Evolutionary conservation across 2,113 vertebrate genomes (phyloP).

Genomic region (Daubentonia madagascariensis): DNA sequence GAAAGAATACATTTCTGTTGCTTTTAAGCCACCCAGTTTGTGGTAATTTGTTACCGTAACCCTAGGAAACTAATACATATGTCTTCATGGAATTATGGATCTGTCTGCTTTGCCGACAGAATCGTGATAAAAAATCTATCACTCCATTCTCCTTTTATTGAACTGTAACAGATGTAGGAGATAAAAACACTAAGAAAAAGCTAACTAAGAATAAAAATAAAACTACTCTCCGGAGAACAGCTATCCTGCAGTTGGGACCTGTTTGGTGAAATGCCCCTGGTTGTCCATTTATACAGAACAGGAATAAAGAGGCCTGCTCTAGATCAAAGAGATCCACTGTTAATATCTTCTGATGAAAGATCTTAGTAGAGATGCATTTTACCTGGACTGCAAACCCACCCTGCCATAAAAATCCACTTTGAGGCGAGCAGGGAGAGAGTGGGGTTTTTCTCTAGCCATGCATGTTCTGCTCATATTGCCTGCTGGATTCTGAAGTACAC

Average conservation of each 20-base stretch:
- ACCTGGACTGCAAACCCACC: slow-evolving; percentile 10
- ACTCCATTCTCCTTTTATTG: slow-evolving; percentile 62
- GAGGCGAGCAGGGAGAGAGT: not conserved
- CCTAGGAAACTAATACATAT: not conserved
- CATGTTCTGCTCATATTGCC: not conserved
- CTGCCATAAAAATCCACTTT: slow-evolving; percentile 1
- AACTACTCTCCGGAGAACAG: slow-evolving; percentile 7
- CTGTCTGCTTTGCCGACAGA: slow-evolving; percentile 54
- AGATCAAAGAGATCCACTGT: slow-evolving; percentile 20
- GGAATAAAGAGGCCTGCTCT: slow-evolving; percentile 34
- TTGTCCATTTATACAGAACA: slow-evolving; percentile 32
- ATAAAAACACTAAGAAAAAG: not conserved
- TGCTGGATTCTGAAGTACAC: not conserved
- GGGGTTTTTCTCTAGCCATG: not conserved
- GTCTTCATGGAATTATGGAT: not conserved
- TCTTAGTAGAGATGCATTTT: slow-evolving; percentile 44
- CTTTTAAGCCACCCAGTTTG: not conserved
- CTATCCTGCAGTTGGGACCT: not conserved
- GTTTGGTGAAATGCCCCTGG: slow-evolving; percentile 16
- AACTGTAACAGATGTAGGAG: slow-evolving; percentile 68
- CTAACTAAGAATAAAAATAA: slow-evolving; percentile 23
- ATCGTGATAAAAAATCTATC: slow-evolving; percentile 65
- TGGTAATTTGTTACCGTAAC: not conserved
- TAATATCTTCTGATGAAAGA: not conserved
- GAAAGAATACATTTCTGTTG: not conserved